phyloP scores from a whole-genome alignment of 2,888 invertebrate species.

The Mactromeris polynyma region DNA sequence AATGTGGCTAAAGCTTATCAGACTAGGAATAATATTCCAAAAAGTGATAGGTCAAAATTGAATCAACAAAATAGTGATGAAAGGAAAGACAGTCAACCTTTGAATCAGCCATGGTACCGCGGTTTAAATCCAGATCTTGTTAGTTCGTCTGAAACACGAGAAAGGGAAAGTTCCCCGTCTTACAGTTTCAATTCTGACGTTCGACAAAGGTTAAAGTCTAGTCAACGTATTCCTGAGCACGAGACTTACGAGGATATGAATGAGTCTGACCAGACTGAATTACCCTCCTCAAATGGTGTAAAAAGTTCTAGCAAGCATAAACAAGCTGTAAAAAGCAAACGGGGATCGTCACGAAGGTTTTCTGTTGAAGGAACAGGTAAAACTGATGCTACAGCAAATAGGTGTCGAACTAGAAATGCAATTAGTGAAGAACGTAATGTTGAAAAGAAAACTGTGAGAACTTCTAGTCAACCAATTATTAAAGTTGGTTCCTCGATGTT shows the following conservation, averaged over 20 bases:
- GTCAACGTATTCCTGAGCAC: constrained; percentile 8
- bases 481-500: constrained; percentile 45
- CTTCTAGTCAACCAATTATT: constrained; percentile 66
- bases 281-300: constrained; percentile 22
- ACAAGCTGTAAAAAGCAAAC: constrained; percentile 18
- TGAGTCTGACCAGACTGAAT: not conserved
- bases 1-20: constrained; percentile 66
- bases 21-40: constrained; percentile 47
- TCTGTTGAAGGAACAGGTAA: not conserved
- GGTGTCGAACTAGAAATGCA: constrained; percentile 54
- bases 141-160: constrained; percentile 17
- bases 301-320: constrained; percentile 9
- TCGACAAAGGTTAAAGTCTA: constrained; percentile 19
- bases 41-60: constrained; percentile 41
- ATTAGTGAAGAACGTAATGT: constrained; percentile 59
- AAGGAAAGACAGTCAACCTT: not conserved
- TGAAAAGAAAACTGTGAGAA: constrained; percentile 26
- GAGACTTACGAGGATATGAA: not conserved
- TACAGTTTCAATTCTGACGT: not conserved
- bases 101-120: not conserved
- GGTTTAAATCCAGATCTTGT: constrained; percentile 28
- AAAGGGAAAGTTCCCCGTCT: not conserved
- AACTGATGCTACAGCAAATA: not conserved
- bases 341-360: not conserved
- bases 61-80: constrained; percentile 14